Evolutionary conservation across 2,888 invertebrate species (phyloP), one percentile per base, ranked within the genome.

Genomic region (Coelinius sp.): DNA sequence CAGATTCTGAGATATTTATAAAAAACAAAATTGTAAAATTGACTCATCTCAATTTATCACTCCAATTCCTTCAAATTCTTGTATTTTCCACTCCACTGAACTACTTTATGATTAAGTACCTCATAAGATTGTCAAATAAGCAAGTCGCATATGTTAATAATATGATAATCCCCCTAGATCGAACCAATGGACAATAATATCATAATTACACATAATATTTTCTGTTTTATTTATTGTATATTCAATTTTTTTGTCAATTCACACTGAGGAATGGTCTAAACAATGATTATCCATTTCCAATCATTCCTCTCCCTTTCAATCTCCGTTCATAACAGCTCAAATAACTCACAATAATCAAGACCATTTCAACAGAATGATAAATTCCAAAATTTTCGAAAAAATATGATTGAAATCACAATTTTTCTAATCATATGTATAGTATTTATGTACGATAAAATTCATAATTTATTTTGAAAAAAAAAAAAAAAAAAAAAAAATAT

Each of bases 391-490:
- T 49, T 17, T n/a, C n/a, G n/a, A n/a, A n/a, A n/a, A n/a, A n/a
- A n/a, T n/a, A n/a, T n/a, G n/a, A n/a, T 14, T 10, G 10, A 56
- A 56, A 14, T 56, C 24, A 56, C 27, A 25, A n/a, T n/a, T n/a
- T 4, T 14, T 56, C 25, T 17, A n/a, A 56, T 27, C 22, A 63
- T 41, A 41, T 63, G 41, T 41, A 63, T 63, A 38, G 25, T n/a
- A n/a, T n/a, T n/a, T 38, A 62, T 20, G 63, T 41, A 41, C 38
- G 41, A 24, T 41, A 63, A 63, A 63, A 24, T 38, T 63, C 24
- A 63, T 41, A 38, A 59, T 59, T 59, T 59, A 59, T 59, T 59
- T 31, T 49, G 49, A 49, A 49, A 46, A n/a, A n/a, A n/a, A n/a
- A n/a, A n/a, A n/a, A n/a, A n/a, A n/a, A n/a, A n/a, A n/a, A n/a